Conservation (phyloP, 2,113 vertebrate genomes). For the Echinops telfairi region DNA sequence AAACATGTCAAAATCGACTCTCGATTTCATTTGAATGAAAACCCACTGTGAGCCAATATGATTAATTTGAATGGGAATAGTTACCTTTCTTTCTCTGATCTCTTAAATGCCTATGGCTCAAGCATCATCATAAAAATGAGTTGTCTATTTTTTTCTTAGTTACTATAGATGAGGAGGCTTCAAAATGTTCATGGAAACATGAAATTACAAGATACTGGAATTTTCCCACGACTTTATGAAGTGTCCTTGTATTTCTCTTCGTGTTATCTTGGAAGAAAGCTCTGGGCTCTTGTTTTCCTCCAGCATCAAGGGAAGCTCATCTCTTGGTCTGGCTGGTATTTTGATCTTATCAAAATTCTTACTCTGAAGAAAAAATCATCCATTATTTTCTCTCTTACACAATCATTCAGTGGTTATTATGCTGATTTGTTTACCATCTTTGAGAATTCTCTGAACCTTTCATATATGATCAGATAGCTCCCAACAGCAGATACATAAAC, state of each 20-base stretch:
- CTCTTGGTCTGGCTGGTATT: conserved; percentile 34
- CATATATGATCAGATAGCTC: background rate
- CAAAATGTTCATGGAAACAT: no score
- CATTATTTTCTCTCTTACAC: background rate
- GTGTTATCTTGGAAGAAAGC: background rate
- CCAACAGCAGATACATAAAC: background rate
- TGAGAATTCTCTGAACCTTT: background rate
- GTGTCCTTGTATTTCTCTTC: background rate
- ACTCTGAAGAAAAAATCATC: conserved; percentile 10
- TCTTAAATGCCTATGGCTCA: background rate
- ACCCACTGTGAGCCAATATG: conserved; percentile 16
- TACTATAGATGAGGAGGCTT: no score
- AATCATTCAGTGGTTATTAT: background rate
- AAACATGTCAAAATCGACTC: conserved; percentile 64
- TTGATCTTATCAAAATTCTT: background rate
- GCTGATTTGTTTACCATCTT: background rate
- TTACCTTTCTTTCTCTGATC: background rate
- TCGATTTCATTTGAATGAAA: conserved; percentile 57
- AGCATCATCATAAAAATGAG: background rate
- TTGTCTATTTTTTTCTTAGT: background rate
- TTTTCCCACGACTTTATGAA: background rate
- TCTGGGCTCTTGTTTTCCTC: background rate
- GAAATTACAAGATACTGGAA: no score
- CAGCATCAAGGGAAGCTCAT: background rate
- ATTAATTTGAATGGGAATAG: conserved; percentile 9